Conservation (phyloP, 2,113 vertebrate species). For the Notarius quadriscutis region DNA sequence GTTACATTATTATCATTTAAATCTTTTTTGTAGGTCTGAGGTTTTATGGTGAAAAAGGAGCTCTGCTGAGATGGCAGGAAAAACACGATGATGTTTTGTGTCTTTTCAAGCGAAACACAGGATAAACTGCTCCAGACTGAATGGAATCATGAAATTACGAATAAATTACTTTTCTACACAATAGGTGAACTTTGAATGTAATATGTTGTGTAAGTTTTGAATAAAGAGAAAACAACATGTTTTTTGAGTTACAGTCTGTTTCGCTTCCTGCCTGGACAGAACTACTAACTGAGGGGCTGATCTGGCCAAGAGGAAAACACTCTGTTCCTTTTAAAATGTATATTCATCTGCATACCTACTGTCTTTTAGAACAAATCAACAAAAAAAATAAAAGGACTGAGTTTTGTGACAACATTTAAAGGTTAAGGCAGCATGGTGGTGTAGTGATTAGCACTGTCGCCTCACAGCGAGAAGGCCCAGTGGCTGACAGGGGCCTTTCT, state of each 20-base stretch:
- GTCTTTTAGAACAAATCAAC: background rate
- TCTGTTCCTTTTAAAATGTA: background rate
- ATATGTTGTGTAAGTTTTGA: background rate
- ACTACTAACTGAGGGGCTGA: background rate
- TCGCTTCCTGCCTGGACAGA: background rate
- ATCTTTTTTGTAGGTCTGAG: slow-evolving; percentile 10
- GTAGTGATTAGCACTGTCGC: too few relatives aligned
- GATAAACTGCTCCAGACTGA: background rate
- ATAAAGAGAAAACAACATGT: background rate
- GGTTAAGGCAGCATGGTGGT: too few relatives aligned
- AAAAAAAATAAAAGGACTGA: background rate
- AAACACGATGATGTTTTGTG: background rate
- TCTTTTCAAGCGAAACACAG: background rate
- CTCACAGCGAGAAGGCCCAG: too few relatives aligned
- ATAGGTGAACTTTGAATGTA: background rate
- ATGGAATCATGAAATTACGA: background rate
- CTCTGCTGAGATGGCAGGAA: background rate
- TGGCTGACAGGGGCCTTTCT: too few relatives aligned
- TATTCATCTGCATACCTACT: background rate
- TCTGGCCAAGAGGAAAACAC: background rate
- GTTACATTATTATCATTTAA: slow-evolving; percentile 32
- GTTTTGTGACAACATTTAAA: background rate
- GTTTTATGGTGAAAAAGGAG: background rate
- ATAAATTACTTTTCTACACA: slow-evolving; percentile 13
- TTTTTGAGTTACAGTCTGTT: background rate